Base-by-base conservation (phyloP, 2,888 invertebrate species). In the Dermolepida albohirtum region DNA sequence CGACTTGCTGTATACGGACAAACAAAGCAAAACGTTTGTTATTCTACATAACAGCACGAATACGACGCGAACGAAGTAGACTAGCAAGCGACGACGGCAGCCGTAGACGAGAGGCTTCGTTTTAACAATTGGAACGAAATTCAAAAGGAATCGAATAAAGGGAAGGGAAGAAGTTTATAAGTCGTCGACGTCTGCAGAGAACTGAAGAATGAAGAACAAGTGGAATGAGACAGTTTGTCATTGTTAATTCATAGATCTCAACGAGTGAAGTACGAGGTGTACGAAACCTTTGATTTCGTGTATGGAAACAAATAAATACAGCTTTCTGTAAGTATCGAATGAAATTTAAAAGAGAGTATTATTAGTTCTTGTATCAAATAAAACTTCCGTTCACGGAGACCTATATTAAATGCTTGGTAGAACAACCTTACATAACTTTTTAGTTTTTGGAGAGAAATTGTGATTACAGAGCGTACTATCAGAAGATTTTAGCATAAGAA, bases 111-210 rank as follows among this genome's bases (percentile, higher is more conserved):
- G 29, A 77, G 77, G 78, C 80, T 71, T 80, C 80, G 79, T 80
- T 81, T 79, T 81, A 80, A 80, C 79, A 79, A 78, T 78, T 78
- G 78, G 77, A 78, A 80, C 79, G 34, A 79, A 79, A 79, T 80
- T 78, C 77, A 77, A 77, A 79, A 79, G 78, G 76, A 68, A 70
- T 74, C 71, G 63, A 71, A 69, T 68, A 67, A 66, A 65, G 68
- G 49, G 59, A 50, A 62, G 64, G 5, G 10, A 22, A 17, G 14
- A 17, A 47, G 47, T 47, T 47, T 47, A 47, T 49, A 49, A 49
- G 47, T 49, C 11, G 47, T 22, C 16, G 44, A 5, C 44, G 12
- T 44, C 14, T 44, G 12, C 12, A 44, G 11, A 44, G 12, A 1
- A 44, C 6, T 11, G 44, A 34, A 34, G 34, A 34, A 34, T 34